phyloP scores from a whole-genome alignment of 2,888 invertebrate species.

The Danaus chrysippus region DNA sequence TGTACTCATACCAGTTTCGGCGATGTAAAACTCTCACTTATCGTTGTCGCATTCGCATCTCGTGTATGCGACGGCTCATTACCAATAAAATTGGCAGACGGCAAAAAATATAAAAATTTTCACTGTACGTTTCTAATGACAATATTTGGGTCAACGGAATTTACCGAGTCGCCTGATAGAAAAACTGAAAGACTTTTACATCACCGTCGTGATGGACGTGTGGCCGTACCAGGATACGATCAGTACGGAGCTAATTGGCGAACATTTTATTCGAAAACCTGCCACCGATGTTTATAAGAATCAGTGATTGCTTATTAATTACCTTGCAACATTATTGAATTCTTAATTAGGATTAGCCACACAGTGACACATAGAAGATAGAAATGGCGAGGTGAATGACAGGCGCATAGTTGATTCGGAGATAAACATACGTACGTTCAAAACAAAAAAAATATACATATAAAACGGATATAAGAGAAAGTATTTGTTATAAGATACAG shows the following conservation, averaged over 20 bases:
- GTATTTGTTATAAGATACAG: constrained; percentile 56
- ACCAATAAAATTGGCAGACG: constrained; percentile 66
- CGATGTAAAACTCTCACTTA: constrained; percentile 75
- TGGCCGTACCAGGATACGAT: constrained; percentile 73
- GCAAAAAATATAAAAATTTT: constrained; percentile 75
- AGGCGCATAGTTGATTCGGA: constrained; percentile 58
- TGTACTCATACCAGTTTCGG: constrained; percentile 72
- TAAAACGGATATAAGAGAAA: constrained; percentile 61
- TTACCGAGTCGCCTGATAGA: constrained; percentile 57
- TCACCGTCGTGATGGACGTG: constrained; percentile 56
- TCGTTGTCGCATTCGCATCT: constrained; percentile 72
- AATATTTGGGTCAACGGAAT: constrained; percentile 74
- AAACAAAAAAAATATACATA: constrained; percentile 37
- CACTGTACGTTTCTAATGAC: constrained; percentile 71
- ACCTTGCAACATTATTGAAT: constrained; percentile 59
- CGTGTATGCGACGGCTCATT: constrained; percentile 63
- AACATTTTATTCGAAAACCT: constrained; percentile 49
- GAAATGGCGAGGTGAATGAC: constrained; percentile 64
- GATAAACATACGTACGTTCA: constrained; percentile 37
- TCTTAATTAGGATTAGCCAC: constrained; percentile 64
- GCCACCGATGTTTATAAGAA: constrained; percentile 48
- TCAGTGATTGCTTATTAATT: constrained; percentile 50
- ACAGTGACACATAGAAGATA: constrained; percentile 58
- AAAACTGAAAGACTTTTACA: constrained; percentile 74
- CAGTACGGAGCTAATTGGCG: constrained; percentile 55